phyloP scores from a whole-genome alignment of 2,797 vertebrate genomes.

The Lepilemur septentrionalis region DNA sequence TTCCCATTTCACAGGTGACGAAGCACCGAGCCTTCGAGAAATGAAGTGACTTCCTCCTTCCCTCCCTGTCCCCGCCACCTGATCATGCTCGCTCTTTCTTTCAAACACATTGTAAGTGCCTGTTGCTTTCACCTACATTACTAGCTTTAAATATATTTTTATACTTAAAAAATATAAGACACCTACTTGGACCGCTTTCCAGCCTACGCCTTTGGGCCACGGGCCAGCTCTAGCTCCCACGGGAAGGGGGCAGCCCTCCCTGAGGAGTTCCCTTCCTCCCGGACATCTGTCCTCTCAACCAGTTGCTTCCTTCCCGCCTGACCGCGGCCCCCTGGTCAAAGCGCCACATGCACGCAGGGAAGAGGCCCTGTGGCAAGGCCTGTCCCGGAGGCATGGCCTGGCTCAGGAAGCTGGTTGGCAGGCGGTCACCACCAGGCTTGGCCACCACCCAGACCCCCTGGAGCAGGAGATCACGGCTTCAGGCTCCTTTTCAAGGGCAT shows the following conservation, averaged over 20 bases:
- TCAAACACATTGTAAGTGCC: background rate
- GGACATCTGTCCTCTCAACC: background rate
- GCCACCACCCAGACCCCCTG: background rate
- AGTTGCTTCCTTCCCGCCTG: background rate
- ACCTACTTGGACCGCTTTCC: background rate
- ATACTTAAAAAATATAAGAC: background rate
- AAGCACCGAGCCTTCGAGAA: background rate
- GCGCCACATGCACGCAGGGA: background rate
- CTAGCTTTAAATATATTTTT: background rate
- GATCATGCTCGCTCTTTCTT: background rate
- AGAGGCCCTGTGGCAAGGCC: background rate
- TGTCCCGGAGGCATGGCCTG: background rate
- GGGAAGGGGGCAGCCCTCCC: rapidly evolving
- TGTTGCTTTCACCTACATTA: background rate
- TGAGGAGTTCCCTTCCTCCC: background rate
- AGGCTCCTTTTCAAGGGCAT: background rate
- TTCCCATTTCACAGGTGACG: background rate
- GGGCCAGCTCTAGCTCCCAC: background rate
- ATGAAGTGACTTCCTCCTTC: too few relatives aligned
- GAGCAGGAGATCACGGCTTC: background rate
- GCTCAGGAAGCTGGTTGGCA: background rate
- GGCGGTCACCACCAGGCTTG: background rate
- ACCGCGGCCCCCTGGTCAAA: background rate
- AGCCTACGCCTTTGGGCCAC: background rate
- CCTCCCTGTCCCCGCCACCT: background rate